These are phyloP conservation scores for Lasioglossum lativentre DNA, from an alignment of 2,888 invertebrate genomes.

Conservation along the genomic window DNA sequence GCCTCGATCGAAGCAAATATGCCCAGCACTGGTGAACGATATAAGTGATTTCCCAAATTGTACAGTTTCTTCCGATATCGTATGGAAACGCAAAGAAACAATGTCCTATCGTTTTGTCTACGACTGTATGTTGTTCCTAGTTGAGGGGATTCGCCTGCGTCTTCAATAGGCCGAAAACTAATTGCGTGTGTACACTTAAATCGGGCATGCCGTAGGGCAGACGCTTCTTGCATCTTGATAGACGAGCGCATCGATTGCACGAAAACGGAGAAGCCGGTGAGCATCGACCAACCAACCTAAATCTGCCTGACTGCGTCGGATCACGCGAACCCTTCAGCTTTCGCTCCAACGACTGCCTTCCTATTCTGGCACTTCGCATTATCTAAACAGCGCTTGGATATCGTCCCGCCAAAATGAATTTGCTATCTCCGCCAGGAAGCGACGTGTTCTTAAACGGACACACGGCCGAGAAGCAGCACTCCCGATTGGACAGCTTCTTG, in stretches of 20 bases:
- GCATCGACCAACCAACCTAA: slow-evolving; percentile 77
- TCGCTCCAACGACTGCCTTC: slow-evolving; percentile 53
- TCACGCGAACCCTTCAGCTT: slow-evolving; percentile 70
- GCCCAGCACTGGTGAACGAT: too few species aligned
- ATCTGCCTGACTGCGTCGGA: slow-evolving; percentile 73
- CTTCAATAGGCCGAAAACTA: slow-evolving; percentile 30
- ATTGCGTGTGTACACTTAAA: slow-evolving; percentile 52
- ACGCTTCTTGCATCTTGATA: slow-evolving; percentile 70
- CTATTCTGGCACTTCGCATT: slow-evolving; percentile 53
- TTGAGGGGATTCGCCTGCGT: slow-evolving; percentile 16
- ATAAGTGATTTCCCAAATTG: too few species aligned
- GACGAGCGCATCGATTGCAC: slow-evolving; percentile 75
- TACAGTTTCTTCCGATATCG: too few species aligned
- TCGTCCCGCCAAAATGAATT: slow-evolving; percentile 46
- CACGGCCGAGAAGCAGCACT: background rate
- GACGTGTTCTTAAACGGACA: slow-evolving; percentile 5
- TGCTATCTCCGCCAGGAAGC: background rate
- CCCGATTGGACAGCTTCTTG: background rate
- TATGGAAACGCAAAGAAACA: too few species aligned
- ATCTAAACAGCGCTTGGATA: slow-evolving; percentile 69
- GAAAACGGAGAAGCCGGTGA: slow-evolving; percentile 63
- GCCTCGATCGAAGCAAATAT: too few species aligned
- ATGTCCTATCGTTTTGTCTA: background rate
- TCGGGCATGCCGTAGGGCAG: slow-evolving; percentile 30
- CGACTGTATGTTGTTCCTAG: background rate